Evolutionary conservation across 2,888 invertebrate species (phyloP).

Genomic region (Campoplex capitator): DNA sequence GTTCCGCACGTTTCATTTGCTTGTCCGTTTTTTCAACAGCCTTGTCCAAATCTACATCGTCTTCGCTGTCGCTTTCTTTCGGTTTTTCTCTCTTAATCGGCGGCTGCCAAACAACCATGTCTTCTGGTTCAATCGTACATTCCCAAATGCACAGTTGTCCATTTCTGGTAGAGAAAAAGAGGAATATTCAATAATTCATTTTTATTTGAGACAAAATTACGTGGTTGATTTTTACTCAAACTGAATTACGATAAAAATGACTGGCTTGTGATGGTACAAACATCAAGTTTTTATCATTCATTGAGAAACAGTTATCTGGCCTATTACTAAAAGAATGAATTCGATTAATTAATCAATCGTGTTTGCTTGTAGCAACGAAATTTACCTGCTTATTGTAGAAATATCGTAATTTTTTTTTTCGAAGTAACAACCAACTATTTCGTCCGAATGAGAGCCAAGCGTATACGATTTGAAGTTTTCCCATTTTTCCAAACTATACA

Average conservation of each 20-base stretch:
- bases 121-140: slow-evolving; percentile 90
- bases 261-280: neutral
- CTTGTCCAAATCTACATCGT: slow-evolving; percentile 88
- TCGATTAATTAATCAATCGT: neutral
- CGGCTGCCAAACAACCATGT: slow-evolving; percentile 87
- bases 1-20: slow-evolving; percentile 78
- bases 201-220: neutral
- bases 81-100: slow-evolving; percentile 83
- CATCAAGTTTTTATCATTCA: neutral
- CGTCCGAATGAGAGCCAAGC: slow-evolving; percentile 94
- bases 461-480: slow-evolving; percentile 91
- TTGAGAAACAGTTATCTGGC: neutral
- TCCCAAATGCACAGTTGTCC: slow-evolving; percentile 95
- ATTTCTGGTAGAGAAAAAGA: slow-evolving; percentile 86
- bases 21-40: slow-evolving; percentile 86
- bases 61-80: slow-evolving; percentile 86
- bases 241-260: too few species aligned
- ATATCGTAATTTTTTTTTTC: slow-evolving; percentile 94
- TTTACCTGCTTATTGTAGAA: slow-evolving; percentile 89
- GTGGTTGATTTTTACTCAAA: too few species aligned
- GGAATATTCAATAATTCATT: neutral
- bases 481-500: slow-evolving; percentile 91
- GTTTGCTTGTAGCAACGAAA: neutral
- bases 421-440: slow-evolving; percentile 95
- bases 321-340: neutral